Base-by-base conservation (phyloP, 2,888 invertebrate genomes). In the Melanargia galathea region DNA sequence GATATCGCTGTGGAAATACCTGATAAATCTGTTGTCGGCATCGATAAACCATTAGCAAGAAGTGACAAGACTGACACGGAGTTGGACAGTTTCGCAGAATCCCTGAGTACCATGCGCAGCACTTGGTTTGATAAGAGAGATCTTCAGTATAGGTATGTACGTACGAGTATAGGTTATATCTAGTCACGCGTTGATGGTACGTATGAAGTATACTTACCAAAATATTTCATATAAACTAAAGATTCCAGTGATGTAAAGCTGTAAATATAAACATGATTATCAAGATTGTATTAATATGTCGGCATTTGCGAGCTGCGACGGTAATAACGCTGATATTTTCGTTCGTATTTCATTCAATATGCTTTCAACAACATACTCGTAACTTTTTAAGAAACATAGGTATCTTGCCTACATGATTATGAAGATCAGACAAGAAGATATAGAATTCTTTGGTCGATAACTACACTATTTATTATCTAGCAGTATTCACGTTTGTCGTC, bases 41-140 rank as follows among this genome's bases (percentile, higher is more conserved):
- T 82, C 7, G 80, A 83, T 73, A 88, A 88, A 73, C 89, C 87
- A n/a, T 72, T 90, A 55, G 65, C 66, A 8, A 79, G 83, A 67
- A 87, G 79, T 66, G 88, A 89, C 56, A 80, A 75, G 49, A 90
- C 91, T 57, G 93, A 93, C 68, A 73, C 86, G 43, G 93, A 93
- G 67, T 71, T 93, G 58, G 93, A 93, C 71, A 90, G 91, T 73
- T 93, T 92, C 74, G 92, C 92, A n/a, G 92, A 92, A 69, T 92
- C 92, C 2, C 79, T 92, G 63, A 80, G 79, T 40, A 82, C 82
- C 22, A 86, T 87, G 81, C 84, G 90, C 56, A 84, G 83, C 71
- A 85, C 84, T 49, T 93, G 92, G 93, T 86, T 92, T 65, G 93
- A 94, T 80, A 92, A 92, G 74, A 84, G 94, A 71, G 90, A 87